These are phyloP conservation scores for Brachionus rubens DNA, from an alignment of 1,140 invertebrate genomes.

Conservation along the genomic window DNA sequence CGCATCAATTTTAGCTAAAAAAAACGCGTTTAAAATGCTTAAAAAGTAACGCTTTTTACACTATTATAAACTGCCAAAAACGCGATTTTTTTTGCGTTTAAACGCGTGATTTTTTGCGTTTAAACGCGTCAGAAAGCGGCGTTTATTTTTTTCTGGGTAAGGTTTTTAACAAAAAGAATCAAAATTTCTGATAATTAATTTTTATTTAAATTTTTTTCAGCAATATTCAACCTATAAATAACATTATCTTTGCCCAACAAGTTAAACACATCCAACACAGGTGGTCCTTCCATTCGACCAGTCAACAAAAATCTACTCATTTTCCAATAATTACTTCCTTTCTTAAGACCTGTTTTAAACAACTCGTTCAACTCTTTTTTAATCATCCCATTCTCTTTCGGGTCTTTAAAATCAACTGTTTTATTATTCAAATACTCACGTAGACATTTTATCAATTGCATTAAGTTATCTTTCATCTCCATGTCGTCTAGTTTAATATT, in stretches of 20 bases:
- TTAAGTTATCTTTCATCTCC: neutral
- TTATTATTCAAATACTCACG: neutral
- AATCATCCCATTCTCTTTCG: neutral
- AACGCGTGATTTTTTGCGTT: too few relatives aligned
- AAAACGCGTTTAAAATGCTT: too few relatives aligned
- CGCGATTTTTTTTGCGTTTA: too few relatives aligned
- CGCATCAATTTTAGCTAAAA: too few relatives aligned
- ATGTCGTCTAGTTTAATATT: neutral
- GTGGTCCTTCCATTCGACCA: conserved; percentile 24
- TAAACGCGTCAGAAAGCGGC: too few relatives aligned
- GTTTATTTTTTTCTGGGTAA: too few relatives aligned
- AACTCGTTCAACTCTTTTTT: conserved; percentile 33
- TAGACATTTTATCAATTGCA: neutral
- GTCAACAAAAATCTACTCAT: conserved; percentile 29
- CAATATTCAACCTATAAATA: conserved; percentile 26
- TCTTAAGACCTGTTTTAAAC: neutral
- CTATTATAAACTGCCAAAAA: too few relatives aligned
- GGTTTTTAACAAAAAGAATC: too few relatives aligned
- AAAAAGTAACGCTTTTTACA: too few relatives aligned
- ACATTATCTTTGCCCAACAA: conserved; percentile 35
- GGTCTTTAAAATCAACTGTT: neutral
- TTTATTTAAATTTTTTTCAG: conserved; percentile 45
- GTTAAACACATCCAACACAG: conserved; percentile 25
- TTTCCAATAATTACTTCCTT: conserved; percentile 23
- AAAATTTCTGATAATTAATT: too few relatives aligned